phyloP scores from a whole-genome alignment of 2,113 vertebrate genomes.

The Conger conger region DNA sequence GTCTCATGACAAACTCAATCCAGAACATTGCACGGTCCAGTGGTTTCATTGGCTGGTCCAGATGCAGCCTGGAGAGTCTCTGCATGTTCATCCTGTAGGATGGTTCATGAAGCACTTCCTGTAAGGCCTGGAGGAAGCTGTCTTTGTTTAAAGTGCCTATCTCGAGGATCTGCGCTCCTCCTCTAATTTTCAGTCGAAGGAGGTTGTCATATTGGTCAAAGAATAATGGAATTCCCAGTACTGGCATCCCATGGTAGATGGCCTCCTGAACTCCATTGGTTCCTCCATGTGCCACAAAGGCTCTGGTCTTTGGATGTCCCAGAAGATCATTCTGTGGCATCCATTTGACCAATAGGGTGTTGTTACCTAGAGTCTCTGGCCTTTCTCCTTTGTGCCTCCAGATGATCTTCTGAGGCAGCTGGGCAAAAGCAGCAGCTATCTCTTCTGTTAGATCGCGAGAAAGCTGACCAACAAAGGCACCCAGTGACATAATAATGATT shows the following conservation, averaged over 20 bases:
- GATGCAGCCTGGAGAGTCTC: conserved; percentile 63
- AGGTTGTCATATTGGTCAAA: conserved; percentile 67
- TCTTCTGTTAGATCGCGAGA: conserved; percentile 47
- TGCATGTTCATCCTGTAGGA: conserved; percentile 66
- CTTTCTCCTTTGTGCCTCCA: conserved; percentile 56
- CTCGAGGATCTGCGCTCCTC: conserved; percentile 52
- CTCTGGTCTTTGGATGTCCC: conserved; percentile 57
- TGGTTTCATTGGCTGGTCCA: conserved; percentile 59
- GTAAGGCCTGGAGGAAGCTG: conserved; percentile 49
- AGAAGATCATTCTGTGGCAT: conserved; percentile 68
- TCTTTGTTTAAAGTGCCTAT: conserved; percentile 40
- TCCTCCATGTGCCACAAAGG: conserved; percentile 66
- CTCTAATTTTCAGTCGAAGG: conserved; percentile 52
- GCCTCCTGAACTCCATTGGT: conserved; percentile 66
- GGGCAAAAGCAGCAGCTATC: conserved; percentile 59
- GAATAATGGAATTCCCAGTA: conserved; percentile 61
- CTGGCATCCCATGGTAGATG: conserved; percentile 61
- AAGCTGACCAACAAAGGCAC: conserved; percentile 53
- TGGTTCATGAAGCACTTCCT: conserved; percentile 59
- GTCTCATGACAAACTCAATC: conserved; percentile 70
- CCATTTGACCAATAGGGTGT: conserved; percentile 66
- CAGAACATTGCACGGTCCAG: conserved; percentile 68
- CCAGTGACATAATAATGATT: conserved; percentile 67
- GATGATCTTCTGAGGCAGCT: conserved; percentile 67
- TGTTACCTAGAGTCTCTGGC: conserved; percentile 59